A percentile compares a stretch with the other conserved stretches of the same genome.
These are phyloP conservation scores for Oxytorus armatus DNA, from an alignment of 2,888 invertebrate genomes.

Conservation along the genomic window DNA sequence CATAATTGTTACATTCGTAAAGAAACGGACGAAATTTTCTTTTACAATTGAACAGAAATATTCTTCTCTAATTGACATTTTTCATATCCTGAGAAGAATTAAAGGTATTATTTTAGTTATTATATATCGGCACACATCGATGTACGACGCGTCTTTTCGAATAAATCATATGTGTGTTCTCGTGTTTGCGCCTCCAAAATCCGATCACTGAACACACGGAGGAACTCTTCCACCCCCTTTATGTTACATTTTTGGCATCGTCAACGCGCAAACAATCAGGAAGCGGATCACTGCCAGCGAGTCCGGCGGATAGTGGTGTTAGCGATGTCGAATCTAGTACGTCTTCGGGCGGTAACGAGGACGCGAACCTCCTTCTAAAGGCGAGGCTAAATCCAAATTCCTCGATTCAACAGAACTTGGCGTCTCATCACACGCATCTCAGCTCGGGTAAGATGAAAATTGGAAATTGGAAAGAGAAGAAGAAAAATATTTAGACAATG, in stretches of 20 bases:
- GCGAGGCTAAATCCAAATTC: conserved; percentile 92
- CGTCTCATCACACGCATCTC: conserved; percentile 82
- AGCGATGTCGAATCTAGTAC: conserved; percentile 98
- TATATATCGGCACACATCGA: too few relatives aligned
- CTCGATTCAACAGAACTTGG: conserved; percentile 81
- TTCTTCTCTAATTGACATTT: too few relatives aligned
- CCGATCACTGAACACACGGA: conserved; percentile 65
- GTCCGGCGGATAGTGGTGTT: conserved; percentile 98
- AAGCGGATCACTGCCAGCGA: conserved; percentile 96
- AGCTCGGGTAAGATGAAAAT: conserved; percentile 79
- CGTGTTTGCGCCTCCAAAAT: conserved; percentile 39
- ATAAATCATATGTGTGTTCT: conserved; percentile 51
- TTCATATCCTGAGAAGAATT: too few relatives aligned
- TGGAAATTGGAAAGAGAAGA: not conserved
- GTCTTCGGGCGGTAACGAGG: conserved; percentile 87
- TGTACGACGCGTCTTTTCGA: too few relatives aligned
- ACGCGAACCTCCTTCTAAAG: conserved; percentile 87
- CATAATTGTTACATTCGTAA: too few relatives aligned
- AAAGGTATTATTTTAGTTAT: too few relatives aligned
- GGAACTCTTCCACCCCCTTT: conserved; percentile 61
- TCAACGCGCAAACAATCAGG: conserved; percentile 73
- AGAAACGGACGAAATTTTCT: too few relatives aligned
- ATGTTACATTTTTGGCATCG: conserved; percentile 57
- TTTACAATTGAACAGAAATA: too few relatives aligned
- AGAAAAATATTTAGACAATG: not conserved